A percentile compares a stretch with the other conserved stretches of the same genome.
Conservation (phyloP, 1,140 invertebrate genomes). For the Drosophila malerkotliana region DNA sequence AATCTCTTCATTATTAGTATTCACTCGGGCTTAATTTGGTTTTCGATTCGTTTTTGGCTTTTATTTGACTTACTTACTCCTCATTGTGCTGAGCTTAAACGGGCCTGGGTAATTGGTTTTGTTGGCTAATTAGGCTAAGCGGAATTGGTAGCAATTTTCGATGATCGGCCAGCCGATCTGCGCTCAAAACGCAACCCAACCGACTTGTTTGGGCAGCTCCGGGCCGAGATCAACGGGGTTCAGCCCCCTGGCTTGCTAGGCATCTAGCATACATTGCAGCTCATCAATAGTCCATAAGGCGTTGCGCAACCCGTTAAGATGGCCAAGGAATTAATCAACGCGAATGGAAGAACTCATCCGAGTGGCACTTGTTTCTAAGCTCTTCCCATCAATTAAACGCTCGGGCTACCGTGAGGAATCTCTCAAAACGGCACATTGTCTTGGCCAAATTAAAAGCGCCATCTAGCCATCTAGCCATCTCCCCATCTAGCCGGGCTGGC, state of each 20-base stretch:
- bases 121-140: constrained; percentile 43
- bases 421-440: constrained; percentile 76
- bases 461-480: neutral
- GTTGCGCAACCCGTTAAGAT: constrained; percentile 32
- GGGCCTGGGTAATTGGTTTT: constrained; percentile 40
- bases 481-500: constrained; percentile 9
- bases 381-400: constrained; percentile 70
- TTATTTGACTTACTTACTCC: constrained; percentile 13
- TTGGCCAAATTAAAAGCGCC: constrained; percentile 70
- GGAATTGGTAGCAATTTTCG: constrained; percentile 22
- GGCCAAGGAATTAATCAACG: constrained; percentile 64
- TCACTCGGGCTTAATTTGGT: constrained; percentile 50
- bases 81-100: constrained; percentile 14
- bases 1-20: constrained; percentile 51
- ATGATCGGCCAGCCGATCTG: constrained; percentile 18
- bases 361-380: constrained; percentile 42
- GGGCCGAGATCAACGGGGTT: constrained; percentile 36
- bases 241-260: constrained; percentile 21
- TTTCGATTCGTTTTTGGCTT: constrained; percentile 45
- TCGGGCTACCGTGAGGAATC: constrained; percentile 58
- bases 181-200: neutral
- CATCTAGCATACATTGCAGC: constrained; percentile 11
- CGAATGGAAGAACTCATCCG: constrained; percentile 36
- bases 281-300: constrained; percentile 50
- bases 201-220: constrained; percentile 17